Percentiles rank a stretch among this genome's conserved stretches.
These are phyloP conservation scores for Calephelis perditalis DNA, from an alignment of 2,888 invertebrate species.

Conservation along the genomic window DNA sequence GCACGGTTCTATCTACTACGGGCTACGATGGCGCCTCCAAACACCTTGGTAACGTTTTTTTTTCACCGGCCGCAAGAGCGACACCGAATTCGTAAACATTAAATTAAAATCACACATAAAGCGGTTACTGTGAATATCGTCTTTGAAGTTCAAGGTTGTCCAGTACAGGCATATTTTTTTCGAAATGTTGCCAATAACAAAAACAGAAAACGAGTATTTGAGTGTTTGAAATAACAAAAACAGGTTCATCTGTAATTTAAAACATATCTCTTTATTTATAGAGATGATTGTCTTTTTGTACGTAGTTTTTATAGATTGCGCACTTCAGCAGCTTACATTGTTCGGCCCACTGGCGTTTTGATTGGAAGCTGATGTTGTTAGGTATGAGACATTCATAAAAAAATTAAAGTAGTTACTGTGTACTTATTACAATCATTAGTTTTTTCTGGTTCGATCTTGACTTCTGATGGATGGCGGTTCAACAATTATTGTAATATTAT, in stretches of 20 bases:
- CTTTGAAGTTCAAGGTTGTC: constrained; percentile 63
- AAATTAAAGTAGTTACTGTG: too few species aligned
- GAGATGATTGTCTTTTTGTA: neutral
- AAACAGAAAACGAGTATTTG: constrained; percentile 30
- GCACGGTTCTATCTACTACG: constrained; percentile 68
- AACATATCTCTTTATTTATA: neutral
- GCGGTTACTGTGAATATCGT: constrained; percentile 36
- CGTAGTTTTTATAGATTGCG: too few species aligned
- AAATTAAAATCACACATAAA: constrained; percentile 46
- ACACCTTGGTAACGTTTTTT: constrained; percentile 60
- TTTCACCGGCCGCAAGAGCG: constrained; percentile 51
- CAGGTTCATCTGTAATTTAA: constrained; percentile 3
- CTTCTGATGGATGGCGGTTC: too few species aligned
- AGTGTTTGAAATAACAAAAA: neutral
- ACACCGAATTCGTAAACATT: constrained; percentile 54
- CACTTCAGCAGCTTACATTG: too few species aligned
- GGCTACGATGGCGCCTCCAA: constrained; percentile 67
- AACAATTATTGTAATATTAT: too few species aligned
- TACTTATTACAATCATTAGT: too few species aligned
- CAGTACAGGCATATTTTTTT: constrained; percentile 44
- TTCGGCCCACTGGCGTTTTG: too few species aligned
- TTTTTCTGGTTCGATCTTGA: too few species aligned
- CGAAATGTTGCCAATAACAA: constrained; percentile 29
- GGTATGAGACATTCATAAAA: too few species aligned
- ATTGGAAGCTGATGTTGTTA: too few species aligned